These are phyloP conservation scores for Melipona quadrifasciata DNA, from an alignment of 1,140 invertebrate species.

Conservation along the genomic window DNA sequence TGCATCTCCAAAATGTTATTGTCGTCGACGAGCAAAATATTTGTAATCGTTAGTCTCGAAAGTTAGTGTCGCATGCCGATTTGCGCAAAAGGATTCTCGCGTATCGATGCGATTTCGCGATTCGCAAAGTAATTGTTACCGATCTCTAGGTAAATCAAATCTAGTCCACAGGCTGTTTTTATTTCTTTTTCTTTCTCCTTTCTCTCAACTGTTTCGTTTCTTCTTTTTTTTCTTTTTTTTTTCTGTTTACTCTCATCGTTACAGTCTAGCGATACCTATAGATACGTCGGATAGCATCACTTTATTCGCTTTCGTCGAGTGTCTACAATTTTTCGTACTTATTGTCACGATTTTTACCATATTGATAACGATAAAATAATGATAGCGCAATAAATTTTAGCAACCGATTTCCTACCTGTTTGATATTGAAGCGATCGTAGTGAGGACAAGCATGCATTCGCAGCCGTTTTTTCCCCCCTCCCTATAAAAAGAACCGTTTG, in stretches of 20 bases:
- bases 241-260: background rate
- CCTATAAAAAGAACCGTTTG: conserved; percentile 8
- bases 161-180: conserved; percentile 66
- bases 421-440: conserved; percentile 46
- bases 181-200: background rate
- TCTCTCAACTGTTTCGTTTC: too few species aligned
- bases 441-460: conserved; percentile 56
- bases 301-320: background rate
- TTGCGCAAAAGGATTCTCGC: background rate
- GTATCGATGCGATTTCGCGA: background rate
- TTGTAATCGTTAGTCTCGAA: background rate
- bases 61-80: background rate
- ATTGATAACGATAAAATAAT: background rate
- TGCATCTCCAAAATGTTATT: background rate
- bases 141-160: conserved; percentile 49
- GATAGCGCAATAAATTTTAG: conserved; percentile 31
- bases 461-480: background rate
- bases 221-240: background rate
- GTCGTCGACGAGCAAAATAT: background rate
- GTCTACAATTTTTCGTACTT: conserved; percentile 21
- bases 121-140: conserved; percentile 7
- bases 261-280: background rate
- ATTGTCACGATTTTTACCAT: conserved; percentile 22
- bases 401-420: conserved; percentile 48
- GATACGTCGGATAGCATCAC: background rate